These are phyloP conservation scores for Chydorus sphaericus DNA, from an alignment of 2,888 invertebrate species.

Conservation along the genomic window DNA sequence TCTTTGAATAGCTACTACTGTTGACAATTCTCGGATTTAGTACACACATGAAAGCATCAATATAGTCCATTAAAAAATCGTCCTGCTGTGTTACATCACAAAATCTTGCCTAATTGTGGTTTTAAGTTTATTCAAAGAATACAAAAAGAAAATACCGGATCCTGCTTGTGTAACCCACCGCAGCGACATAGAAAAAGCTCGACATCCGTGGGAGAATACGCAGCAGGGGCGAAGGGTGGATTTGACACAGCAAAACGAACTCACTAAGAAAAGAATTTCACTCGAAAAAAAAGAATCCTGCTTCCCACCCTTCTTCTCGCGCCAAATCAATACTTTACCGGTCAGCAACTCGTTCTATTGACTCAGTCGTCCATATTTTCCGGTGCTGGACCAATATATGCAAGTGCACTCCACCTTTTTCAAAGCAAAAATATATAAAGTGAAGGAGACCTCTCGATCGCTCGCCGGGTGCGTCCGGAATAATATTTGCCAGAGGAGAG, in stretches of 20 bases:
- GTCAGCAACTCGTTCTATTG: background rate
- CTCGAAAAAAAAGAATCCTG: background rate
- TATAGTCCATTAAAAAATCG: too few species aligned
- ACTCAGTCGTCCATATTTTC: background rate
- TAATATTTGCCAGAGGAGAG: background rate
- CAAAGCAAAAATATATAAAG: too few species aligned
- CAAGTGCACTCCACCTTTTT: background rate
- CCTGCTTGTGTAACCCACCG: too few species aligned
- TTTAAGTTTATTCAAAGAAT: too few species aligned
- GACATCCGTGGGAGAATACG: conserved; percentile 4
- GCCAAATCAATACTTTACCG: background rate
- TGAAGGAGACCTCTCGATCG: too few species aligned
- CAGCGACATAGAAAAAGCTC: too few species aligned
- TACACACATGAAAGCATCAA: too few species aligned
- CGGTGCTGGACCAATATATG: background rate
- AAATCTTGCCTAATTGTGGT: too few species aligned
- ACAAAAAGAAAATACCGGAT: too few species aligned
- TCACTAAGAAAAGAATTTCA: background rate
- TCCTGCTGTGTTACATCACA: too few species aligned
- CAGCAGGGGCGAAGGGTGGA: conserved; percentile 6
- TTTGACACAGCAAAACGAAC: background rate
- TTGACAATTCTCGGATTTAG: too few species aligned
- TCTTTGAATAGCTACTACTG: too few species aligned
- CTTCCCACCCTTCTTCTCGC: background rate
- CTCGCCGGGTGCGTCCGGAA: background rate